Evolutionary conservation across 1,140 invertebrate genomes (phyloP).

Genomic region (Brachionus calyciflorus): DNA sequence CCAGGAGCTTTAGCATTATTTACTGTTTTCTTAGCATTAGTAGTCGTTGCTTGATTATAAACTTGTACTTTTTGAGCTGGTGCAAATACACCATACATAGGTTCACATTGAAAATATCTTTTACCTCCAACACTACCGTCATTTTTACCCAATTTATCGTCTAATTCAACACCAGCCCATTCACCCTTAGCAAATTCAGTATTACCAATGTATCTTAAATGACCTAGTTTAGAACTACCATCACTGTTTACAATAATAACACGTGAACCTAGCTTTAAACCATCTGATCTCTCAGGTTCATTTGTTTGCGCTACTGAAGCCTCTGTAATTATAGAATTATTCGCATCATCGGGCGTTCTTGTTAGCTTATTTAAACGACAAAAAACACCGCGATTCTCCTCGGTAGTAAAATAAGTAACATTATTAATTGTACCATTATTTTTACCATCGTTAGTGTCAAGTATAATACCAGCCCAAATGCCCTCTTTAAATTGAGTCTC

Average conservation of each 20-base stretch:
- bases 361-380: slow-evolving; percentile 83
- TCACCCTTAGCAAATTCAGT: slow-evolving; percentile 84
- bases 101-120: slow-evolving; percentile 89
- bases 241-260: slow-evolving; percentile 27
- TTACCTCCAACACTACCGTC: slow-evolving; percentile 82
- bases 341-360: slow-evolving; percentile 65
- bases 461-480: slow-evolving; percentile 60
- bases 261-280: slow-evolving; percentile 17
- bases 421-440: slow-evolving; percentile 62
- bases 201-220: slow-evolving; percentile 75
- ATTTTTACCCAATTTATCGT: slow-evolving; percentile 88
- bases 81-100: slow-evolving; percentile 86
- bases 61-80: slow-evolving; percentile 65
- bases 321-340: slow-evolving; percentile 49
- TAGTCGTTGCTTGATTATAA: not conserved
- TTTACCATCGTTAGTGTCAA: slow-evolving; percentile 59
- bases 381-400: slow-evolving; percentile 86
- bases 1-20: no score
- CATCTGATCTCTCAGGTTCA: slow-evolving; percentile 50
- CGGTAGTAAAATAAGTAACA: slow-evolving; percentile 72
- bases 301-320: no score
- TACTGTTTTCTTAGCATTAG: not conserved
- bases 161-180: slow-evolving; percentile 91
- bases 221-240: slow-evolving; percentile 74
- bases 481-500: slow-evolving; percentile 69